A percentile compares a stretch with the other conserved stretches of the same genome.
These are phyloP conservation scores for Cassiopea xamachana DNA, from an alignment of 30 jellyfish, hydroid and myxozoan species.

Conservation along the genomic window DNA sequence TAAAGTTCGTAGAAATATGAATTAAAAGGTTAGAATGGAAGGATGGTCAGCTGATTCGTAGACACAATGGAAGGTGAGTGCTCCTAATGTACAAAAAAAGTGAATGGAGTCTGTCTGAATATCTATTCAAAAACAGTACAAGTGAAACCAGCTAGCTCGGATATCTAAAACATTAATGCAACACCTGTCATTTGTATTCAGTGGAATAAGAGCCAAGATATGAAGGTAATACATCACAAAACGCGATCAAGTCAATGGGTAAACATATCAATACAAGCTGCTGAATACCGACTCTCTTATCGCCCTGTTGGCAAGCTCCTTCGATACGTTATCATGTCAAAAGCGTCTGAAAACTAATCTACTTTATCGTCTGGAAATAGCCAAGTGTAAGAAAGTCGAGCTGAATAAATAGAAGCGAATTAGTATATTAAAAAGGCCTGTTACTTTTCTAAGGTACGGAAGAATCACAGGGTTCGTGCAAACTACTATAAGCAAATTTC, in stretches of 20 bases:
- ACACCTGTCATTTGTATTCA: constrained; percentile 11
- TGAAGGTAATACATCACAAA: neutral
- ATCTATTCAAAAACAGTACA: neutral
- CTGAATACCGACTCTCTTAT: neutral
- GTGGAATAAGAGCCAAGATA: neutral
- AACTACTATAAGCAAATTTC: no score
- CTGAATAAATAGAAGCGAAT: no score
- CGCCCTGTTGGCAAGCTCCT: neutral
- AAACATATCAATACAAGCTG: constrained; percentile 5
- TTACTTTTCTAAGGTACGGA: no score
- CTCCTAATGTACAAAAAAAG: neutral
- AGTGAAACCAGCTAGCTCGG: neutral
- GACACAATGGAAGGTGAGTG: neutral
- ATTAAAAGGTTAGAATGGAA: neutral
- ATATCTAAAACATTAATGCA: neutral
- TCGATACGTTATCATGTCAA: neutral
- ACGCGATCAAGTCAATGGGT: neutral
- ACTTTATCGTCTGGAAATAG: neutral
- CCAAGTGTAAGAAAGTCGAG: no score
- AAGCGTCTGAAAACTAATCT: neutral
- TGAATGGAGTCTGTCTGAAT: neutral
- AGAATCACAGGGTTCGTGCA: no score
- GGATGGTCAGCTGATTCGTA: neutral
- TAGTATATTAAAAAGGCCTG: no score
- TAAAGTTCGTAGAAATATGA: neutral